Conservation (phyloP, 2,888 invertebrate species). For the Mamestra brassicae region DNA sequence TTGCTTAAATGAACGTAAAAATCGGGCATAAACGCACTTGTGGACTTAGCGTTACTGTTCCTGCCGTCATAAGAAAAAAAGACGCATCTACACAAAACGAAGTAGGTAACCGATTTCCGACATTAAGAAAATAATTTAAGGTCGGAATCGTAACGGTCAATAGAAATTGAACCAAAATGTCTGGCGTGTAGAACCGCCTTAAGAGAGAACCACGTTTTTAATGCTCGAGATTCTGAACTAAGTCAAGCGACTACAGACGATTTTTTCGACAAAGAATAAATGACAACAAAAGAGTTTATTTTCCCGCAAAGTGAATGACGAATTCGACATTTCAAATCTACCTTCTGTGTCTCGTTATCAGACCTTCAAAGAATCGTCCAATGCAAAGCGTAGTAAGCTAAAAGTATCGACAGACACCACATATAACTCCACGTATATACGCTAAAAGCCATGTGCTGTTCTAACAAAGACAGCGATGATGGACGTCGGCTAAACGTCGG, state of each 20-base stretch:
- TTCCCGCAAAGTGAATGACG: background rate
- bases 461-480: slow-evolving; percentile 51
- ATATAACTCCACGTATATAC: slow-evolving; percentile 4
- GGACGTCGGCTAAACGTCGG: slow-evolving; percentile 32
- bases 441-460: slow-evolving; percentile 47
- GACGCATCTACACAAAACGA: too few relatives aligned
- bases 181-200: too few relatives aligned
- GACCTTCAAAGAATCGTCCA: slow-evolving; percentile 11
- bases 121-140: too few relatives aligned
- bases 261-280: background rate
- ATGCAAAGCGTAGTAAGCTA: slow-evolving; percentile 15
- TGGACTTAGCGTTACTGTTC: too few relatives aligned
- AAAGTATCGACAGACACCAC: slow-evolving; percentile 19
- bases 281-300: background rate
- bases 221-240: background rate
- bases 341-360: background rate
- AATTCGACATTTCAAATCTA: background rate
- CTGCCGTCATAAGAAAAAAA: too few relatives aligned
- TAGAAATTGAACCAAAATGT: too few relatives aligned
- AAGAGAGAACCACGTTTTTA: too few relatives aligned
- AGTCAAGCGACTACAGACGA: background rate
- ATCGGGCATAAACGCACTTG: too few relatives aligned
- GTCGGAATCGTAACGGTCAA: too few relatives aligned
- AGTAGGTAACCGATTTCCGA: too few relatives aligned
- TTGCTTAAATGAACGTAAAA: too few relatives aligned